Evolutionary conservation across 1,140 invertebrate genomes (phyloP).

Genomic region (Drosophila melanogaster): DNA sequence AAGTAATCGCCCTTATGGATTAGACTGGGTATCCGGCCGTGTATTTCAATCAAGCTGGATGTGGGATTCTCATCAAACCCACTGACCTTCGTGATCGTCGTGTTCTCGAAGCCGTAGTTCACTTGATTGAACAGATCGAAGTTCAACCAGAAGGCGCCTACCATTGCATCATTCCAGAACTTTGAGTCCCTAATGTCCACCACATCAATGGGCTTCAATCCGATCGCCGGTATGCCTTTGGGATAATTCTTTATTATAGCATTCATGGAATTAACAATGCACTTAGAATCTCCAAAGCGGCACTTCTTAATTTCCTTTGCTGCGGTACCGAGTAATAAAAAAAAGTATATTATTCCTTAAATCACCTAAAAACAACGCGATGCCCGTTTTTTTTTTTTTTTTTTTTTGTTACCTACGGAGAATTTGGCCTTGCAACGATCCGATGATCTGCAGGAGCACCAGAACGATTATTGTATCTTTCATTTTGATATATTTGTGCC

Average conservation of each 20-base stretch:
- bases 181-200: slow-evolving; percentile 51
- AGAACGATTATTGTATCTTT: slow-evolving; percentile 12
- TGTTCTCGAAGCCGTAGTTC: slow-evolving; percentile 64
- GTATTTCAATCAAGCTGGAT: slow-evolving; percentile 40
- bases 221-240: slow-evolving; percentile 50
- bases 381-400: neutral
- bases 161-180: slow-evolving; percentile 22
- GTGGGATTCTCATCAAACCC: slow-evolving; percentile 55
- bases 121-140: slow-evolving; percentile 48
- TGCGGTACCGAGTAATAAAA: neutral
- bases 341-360: no score
- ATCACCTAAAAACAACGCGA: no score
- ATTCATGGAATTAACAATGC: slow-evolving; percentile 54
- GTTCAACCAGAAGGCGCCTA: slow-evolving; percentile 23
- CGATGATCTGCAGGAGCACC: slow-evolving; percentile 10
- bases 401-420: slow-evolving; percentile 39
- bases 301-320: slow-evolving; percentile 52
- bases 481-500: slow-evolving; percentile 14
- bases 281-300: slow-evolving; percentile 42
- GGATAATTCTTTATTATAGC: slow-evolving; percentile 42
- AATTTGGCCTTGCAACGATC: slow-evolving; percentile 12
- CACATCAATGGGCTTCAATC: slow-evolving; percentile 57
- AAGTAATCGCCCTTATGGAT: slow-evolving; percentile 46
- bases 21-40: slow-evolving; percentile 57
- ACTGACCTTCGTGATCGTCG: slow-evolving; percentile 52